Percentiles rank a stretch among this genome's conserved stretches.
Conservation (phyloP, 2,113 vertebrate species). For the Stomatorhinus ivindoensis region DNA sequence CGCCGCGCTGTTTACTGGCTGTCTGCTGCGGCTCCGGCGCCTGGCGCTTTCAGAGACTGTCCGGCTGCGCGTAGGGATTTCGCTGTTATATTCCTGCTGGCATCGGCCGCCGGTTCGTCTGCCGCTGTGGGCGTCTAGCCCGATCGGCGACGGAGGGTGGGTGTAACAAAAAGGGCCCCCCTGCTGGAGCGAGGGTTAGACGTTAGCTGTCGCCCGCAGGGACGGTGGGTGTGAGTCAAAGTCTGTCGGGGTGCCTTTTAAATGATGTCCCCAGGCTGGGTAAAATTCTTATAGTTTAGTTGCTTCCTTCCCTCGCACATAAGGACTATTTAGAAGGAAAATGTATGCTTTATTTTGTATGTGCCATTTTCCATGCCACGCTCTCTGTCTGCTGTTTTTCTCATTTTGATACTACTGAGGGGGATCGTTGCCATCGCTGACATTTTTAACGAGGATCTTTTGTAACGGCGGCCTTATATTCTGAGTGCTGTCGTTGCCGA, state of each 20-base stretch:
- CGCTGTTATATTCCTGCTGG: not conserved
- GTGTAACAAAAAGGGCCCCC: not conserved
- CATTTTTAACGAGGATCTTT: not conserved
- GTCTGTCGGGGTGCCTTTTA: not conserved
- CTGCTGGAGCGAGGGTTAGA: not conserved
- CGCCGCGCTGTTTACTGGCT: not conserved
- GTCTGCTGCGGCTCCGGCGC: not conserved
- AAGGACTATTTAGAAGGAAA: not conserved
- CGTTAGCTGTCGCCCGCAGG: not conserved
- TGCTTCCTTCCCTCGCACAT: not conserved
- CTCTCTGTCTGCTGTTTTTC: not conserved
- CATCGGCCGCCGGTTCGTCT: slow-evolving; percentile 1
- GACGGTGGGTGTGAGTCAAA: not conserved
- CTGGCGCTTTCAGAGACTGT: not conserved
- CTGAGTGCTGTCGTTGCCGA: not conserved
- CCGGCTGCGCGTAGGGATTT: not conserved
- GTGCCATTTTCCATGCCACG: not conserved
- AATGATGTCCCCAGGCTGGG: not conserved
- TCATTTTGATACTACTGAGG: not conserved
- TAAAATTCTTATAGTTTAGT: not conserved
- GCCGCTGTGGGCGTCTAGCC: not conserved
- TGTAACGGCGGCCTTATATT: not conserved
- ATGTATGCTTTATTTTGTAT: not conserved
- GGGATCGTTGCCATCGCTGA: not conserved
- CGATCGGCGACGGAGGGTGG: not conserved